Base-by-base conservation (phyloP, 1,140 invertebrate genomes). In the Cydia splendana region DNA sequence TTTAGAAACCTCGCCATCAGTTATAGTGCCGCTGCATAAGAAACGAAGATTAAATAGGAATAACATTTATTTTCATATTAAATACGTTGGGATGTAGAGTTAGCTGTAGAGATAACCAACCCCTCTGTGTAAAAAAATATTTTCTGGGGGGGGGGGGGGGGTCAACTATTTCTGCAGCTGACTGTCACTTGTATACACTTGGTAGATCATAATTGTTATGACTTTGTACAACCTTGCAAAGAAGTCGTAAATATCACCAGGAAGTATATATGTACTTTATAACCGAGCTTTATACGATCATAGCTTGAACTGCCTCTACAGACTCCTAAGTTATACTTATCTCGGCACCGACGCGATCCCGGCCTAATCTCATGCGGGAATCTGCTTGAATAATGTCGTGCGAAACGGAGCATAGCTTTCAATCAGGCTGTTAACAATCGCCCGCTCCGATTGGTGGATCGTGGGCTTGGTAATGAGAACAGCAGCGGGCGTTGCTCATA, bases 371-470 rank as follows among this genome's bases (percentile, higher is more conserved):
- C 78, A 79, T 79, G 77, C 77, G 79, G 85, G 82, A 82, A 83
- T 84, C 84, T 51, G 77, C 76, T 86, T 86, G 88, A 87, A 88
- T 87, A 90, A 87, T 90, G 81, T 84, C 83, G 88, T 86, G 84
- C 82, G 85, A 91, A 90, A 82, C 84, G 77, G 81, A 82, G 81
- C 82, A 77, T 85, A 85, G 85, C 84, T 87, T 88, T 90, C 87
- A 84, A 89, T 89, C 85, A 82, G 77, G 42, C 81, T 83, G 76
- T 84, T 84, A 87, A 86, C 87, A 86, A 88, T 87, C 81, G 82
- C 65, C 81, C 75, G 81, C 57, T 82, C 74, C 87, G 86, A 88
- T 87, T 88, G 85, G 83, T 81, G 79, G 82, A 82, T 87, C 86
- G 84, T 85, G 82, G 84, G 81, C 79, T 57, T 62, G 74, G 80